Base-by-base conservation (phyloP, 2,888 invertebrate genomes). In the Chamaedrilus cognettii region DNA sequence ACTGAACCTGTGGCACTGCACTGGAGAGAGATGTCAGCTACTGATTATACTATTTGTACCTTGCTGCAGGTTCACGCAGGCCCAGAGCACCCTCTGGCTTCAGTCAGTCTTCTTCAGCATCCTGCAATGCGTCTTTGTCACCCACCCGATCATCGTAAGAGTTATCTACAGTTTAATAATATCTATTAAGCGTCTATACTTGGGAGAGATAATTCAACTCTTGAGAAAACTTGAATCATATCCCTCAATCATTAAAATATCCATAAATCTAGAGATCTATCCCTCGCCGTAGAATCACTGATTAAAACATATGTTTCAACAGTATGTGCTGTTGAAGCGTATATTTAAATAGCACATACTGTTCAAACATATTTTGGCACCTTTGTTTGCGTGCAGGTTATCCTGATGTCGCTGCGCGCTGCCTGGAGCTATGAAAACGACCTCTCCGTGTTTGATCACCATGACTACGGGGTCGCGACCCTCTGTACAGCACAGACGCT, bases 81-180 rank as follows among this genome's bases (percentile, higher is more conserved):
- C 75, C 4, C 80, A 78, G 72, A 79, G 79, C 63, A 76, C 77
- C 1, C 70, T 78, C 69, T 82, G 82, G 82, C 66, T 82, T 55
- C 82, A 83, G 75, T 80, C 82, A 1, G 73, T 82, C 5, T 80
- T 81, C 77, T 80, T 83, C 77, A 81, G 80, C 64, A 70, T 80
- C 60, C 75, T 82, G 64, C 75, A 79, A 57, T 82, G 81, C 68
- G 73, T 81, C 33, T 83, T 82, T 73, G 75, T 83, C 35, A 75
- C 77, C 19, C 82, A 82, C 56, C 83, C 83, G n/a, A 23, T 82
- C 5, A 66, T 79, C 72, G 82, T 82, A 67, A 73, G 80, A 42
- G 11, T 42, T 11, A 11, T 42, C 42, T 42, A 11, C n/a, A n/a
- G n/a, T n/a, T n/a, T n/a, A n/a, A n/a, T n/a, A n/a, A n/a, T n/a